Base-by-base conservation (phyloP, 2,113 vertebrate genomes). In the Festucalex cinctus region DNA sequence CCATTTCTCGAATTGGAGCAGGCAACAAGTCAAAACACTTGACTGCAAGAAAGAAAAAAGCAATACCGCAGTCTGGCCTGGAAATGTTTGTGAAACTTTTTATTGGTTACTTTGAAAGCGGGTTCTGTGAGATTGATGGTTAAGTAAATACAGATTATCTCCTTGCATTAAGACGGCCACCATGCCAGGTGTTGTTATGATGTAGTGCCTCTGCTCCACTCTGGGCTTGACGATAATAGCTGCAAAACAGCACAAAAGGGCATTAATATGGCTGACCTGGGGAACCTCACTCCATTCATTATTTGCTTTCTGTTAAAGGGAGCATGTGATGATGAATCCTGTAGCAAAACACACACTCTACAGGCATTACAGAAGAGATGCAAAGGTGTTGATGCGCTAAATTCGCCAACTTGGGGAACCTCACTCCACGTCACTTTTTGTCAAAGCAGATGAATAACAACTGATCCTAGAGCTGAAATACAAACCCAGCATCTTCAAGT, bases 51-150 rank as follows among this genome's bases (percentile, higher is more conserved):
- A 54, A 14, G 26, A 56, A 64, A 61, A 60, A 53, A 37, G 69
- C 71, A 63, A 69, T 78, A 75, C 86, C 80, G 36, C 81, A 74
- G 63, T 79, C 74, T 82, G 61, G 75, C 43, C 2, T 48, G 65
- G 5, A 35, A 74, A 44, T 3, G 19, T 2, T 62, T 41, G 26
- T 76, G 73, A 69, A 63, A 60, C 67, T 78, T 84, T 78, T 69
- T 73, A 2, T 71, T 54, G 17, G 17, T 61, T 71, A 14, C 75
- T 78, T 51, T 49, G 0, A 48, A 48, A 49, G 63, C 9, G 19
- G 43, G 9, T 9, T 22, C 19, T 17, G n/a, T n/a, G 9, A 36
- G 46, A n/a, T 22, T 39, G 9, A 39, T 6, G 63, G 22, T 28
- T 44, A 65, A 35, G 49, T n/a, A 62, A 62, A 62, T 6, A 13